Evolutionary conservation across 2,888 invertebrate species (phyloP).

Genomic region (Lucinisca nassula): DNA sequence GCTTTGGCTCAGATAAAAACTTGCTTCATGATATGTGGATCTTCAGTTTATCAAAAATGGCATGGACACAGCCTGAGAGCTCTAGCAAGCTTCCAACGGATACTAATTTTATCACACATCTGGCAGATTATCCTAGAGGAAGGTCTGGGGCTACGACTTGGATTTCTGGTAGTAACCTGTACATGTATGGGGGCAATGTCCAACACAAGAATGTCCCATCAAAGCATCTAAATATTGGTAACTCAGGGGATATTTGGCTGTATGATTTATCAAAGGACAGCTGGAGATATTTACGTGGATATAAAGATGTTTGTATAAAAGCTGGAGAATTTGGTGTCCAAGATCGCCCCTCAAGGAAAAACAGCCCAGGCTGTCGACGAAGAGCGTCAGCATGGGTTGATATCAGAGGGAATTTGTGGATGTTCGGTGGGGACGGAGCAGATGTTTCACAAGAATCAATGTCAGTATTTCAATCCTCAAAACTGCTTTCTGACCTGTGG

Average conservation of each 20-base stretch:
- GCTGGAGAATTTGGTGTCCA: conserved; percentile 63
- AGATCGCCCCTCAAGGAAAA: conserved; percentile 27
- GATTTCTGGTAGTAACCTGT: conserved; percentile 64
- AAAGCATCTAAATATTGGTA: conserved; percentile 71
- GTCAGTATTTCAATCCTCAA: conserved; percentile 66
- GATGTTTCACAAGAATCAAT: conserved; percentile 62
- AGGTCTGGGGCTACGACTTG: conserved; percentile 78
- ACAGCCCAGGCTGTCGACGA: conserved; percentile 75
- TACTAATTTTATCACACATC: conserved; percentile 46
- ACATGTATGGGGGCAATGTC: conserved; percentile 82
- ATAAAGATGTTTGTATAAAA: conserved; percentile 43
- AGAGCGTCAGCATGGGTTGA: conserved; percentile 76
- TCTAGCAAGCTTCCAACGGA: conserved; percentile 61
- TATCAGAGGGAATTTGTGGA: conserved; percentile 74
- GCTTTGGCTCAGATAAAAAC: conserved; percentile 67
- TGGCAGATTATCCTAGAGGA: conserved; percentile 65
- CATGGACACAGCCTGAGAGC: conserved; percentile 71
- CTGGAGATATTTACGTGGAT: conserved; percentile 73
- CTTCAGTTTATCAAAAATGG: conserved; percentile 71
- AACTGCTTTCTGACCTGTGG: conserved; percentile 79
- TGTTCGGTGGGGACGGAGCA: conserved; percentile 82
- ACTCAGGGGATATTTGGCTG: conserved; percentile 78
- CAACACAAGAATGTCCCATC: conserved; percentile 60
- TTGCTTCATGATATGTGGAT: conserved; percentile 80
- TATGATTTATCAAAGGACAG: conserved; percentile 67